Conservation (phyloP, 2,888 invertebrate genomes). For the Tiliacea citrago region DNA sequence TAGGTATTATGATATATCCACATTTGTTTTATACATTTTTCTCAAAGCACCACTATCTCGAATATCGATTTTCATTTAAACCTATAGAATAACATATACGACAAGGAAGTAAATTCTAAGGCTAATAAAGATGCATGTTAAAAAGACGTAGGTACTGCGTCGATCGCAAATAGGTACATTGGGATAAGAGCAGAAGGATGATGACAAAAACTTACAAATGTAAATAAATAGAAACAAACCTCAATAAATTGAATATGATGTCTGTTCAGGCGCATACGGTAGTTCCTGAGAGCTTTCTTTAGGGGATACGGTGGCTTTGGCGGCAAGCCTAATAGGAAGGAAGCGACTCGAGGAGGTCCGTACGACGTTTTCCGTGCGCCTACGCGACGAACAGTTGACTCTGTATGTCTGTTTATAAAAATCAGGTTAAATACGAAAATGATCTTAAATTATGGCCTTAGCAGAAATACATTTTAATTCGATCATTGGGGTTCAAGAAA, state of each 20-base stretch:
- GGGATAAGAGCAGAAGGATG: neutral
- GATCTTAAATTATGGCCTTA: neutral
- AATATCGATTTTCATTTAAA: neutral
- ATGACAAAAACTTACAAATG: neutral
- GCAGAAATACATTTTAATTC: neutral
- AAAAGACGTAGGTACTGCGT: neutral
- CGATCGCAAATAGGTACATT: neutral
- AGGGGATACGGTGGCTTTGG: slow-evolving; percentile 83
- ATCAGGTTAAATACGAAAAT: neutral
- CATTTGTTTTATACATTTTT: neutral
- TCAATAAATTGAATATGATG: slow-evolving; percentile 86
- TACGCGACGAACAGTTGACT: slow-evolving; percentile 77
- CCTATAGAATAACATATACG: neutral
- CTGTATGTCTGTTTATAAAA: slow-evolving; percentile 76
- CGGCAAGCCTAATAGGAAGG: slow-evolving; percentile 85
- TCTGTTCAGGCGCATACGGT: slow-evolving; percentile 80
- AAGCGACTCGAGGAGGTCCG: slow-evolving; percentile 84
- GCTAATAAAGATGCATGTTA: neutral
- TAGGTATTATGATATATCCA: neutral
- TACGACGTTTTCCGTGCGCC: slow-evolving; percentile 76
- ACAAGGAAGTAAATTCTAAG: neutral
- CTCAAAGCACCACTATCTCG: neutral
- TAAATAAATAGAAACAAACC: slow-evolving; percentile 67
- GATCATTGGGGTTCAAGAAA: neutral
- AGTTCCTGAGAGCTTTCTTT: slow-evolving; percentile 84